Base-by-base conservation (phyloP, 1,140 invertebrate genomes). In the Limonius californicus region DNA sequence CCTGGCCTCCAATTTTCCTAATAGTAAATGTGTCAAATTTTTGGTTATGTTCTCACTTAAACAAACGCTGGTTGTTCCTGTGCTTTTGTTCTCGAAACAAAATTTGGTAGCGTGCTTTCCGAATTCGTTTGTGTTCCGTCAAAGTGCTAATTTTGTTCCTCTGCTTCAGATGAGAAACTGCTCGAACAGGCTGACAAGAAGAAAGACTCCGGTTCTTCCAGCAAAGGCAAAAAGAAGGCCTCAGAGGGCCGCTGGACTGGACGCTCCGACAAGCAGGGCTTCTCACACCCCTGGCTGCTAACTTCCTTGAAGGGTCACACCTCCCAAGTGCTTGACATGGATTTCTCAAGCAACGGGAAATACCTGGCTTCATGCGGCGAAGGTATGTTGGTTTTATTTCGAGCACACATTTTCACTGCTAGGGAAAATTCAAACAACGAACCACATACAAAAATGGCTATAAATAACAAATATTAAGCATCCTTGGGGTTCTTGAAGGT, bases 261-360 rank as follows among this genome's bases (percentile, higher is more conserved):
- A 23, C 61, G 64, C 20, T 30, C 35, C 20, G 63, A 69, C 19
- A 68, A 72, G 75, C 77, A 81, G 20, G 73, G 74, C 19, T 87
- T 84, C 60, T 72, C 74, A 8, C 89, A 93, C 74, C 83, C 85
- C 1, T 94, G 89, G 90, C 79, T 92, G 53, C 73, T 88, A 0
- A 84, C 86, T 20, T 85, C 87, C 11, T 78, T 95, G 32, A 94
- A 93, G 74, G 90, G 90, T 11, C 92, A 95, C 70, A 87, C 85
- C 1, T 85, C 83, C 0, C 76, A 77, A 0, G 85, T 95, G 16
- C 75, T 88, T 0, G 85, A 89, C 54, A 83, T 94, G 71, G 86
- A 89, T 72, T 90, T 92, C 71, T 91, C 90, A 50, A 81, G 83
- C 8, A 92, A 92, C 77, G 90, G 88, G 53, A 94, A 94, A 79